phyloP scores from a whole-genome alignment of 1,140 invertebrate genomes.

The Trichogramma pretiosum region DNA sequence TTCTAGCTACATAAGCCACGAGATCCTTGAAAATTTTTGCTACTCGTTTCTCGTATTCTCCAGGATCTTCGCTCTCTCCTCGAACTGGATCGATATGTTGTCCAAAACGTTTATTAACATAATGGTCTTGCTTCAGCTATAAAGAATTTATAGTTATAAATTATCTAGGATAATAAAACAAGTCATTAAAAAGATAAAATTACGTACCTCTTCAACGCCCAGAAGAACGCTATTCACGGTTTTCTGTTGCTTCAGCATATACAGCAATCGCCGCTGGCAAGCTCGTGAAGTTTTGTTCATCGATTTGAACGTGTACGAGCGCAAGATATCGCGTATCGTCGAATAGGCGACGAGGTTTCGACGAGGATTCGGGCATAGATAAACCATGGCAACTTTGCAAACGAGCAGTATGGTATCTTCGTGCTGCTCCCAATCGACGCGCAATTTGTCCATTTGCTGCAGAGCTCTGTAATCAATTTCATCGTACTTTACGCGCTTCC shows the following conservation, averaged over 20 bases:
- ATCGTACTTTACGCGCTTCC: constrained; percentile 47
- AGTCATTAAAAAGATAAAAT: background rate
- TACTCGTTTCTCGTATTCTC: constrained; percentile 30
- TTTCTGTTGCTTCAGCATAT: constrained; percentile 53
- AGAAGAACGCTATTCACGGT: constrained; percentile 51
- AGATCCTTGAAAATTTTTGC: constrained; percentile 35
- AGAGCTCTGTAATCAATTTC: constrained; percentile 59
- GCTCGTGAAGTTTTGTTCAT: constrained; percentile 63
- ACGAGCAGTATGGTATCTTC: constrained; percentile 61
- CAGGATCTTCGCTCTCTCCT: constrained; percentile 24
- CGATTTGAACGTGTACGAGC: constrained; percentile 44
- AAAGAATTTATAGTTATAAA: background rate
- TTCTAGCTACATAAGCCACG: constrained; percentile 37
- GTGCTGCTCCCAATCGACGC: constrained; percentile 52
- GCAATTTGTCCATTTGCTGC: constrained; percentile 53
- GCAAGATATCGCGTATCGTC: constrained; percentile 55
- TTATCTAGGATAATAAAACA: background rate
- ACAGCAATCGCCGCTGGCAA: constrained; percentile 56
- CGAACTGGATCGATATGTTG: constrained; percentile 30
- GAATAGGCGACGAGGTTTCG: constrained; percentile 44
- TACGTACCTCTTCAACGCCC: constrained; percentile 52
- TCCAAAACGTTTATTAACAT: constrained; percentile 38
- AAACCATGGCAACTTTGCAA: constrained; percentile 57
- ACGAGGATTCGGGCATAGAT: constrained; percentile 50
- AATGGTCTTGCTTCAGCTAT: constrained; percentile 47